phyloP scores from a whole-genome alignment of 2,888 invertebrate genomes.

The Erebia aethiops region DNA sequence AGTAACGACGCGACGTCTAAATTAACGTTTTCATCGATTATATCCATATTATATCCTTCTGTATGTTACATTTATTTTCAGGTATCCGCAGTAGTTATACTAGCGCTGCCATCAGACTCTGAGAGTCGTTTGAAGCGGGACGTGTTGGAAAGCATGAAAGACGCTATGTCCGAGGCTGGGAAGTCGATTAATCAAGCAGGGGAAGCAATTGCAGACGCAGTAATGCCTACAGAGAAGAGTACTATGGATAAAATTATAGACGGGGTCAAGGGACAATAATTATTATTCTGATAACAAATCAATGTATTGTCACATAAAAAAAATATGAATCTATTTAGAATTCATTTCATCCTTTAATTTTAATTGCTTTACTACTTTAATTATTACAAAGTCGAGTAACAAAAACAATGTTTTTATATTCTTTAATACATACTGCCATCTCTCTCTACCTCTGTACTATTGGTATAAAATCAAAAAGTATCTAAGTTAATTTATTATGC shows the following conservation, averaged over 20 bases:
- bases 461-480: no score
- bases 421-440: no score
- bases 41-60: background rate
- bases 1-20: background rate
- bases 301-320: background rate
- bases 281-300: background rate
- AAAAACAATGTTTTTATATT: no score
- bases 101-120: conserved; percentile 53
- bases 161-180: conserved; percentile 67
- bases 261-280: conserved; percentile 50
- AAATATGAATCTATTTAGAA: no score
- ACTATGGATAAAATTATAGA: conserved; percentile 65
- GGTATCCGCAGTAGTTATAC: conserved; percentile 36
- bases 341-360: no score
- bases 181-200: conserved; percentile 65
- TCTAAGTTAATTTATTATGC: no score
- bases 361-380: no score
- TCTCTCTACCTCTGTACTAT: no score
- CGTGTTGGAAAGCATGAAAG: conserved; percentile 70
- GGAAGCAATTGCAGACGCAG: conserved; percentile 69
- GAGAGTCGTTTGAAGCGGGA: conserved; percentile 58
- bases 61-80: conserved; percentile 14
- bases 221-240: conserved; percentile 72
- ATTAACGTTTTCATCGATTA: background rate
- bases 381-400: no score